phyloP scores from a whole-genome alignment of 2,113 vertebrate genomes.

The Anoplopoma fimbria region DNA sequence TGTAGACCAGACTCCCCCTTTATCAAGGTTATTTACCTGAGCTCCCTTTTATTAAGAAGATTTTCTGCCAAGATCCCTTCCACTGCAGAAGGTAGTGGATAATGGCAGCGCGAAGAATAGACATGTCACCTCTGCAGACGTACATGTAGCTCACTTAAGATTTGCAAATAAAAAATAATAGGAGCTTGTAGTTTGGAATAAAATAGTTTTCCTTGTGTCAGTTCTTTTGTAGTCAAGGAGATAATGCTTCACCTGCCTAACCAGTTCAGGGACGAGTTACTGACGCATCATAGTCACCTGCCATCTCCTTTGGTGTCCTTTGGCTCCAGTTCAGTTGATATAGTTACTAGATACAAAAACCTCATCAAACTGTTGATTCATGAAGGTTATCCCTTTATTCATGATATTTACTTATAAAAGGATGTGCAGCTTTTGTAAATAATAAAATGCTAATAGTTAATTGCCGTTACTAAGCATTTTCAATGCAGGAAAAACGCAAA shows the following conservation, averaged over 20 bases:
- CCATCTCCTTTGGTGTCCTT: slow-evolving; percentile 25
- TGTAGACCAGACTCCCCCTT: neutral
- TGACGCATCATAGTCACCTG: neutral
- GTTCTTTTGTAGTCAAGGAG: neutral
- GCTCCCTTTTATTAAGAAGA: neutral
- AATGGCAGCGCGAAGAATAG: neutral
- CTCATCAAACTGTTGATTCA: neutral
- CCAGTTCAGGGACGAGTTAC: slow-evolving; percentile 16
- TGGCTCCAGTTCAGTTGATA: slow-evolving; percentile 15
- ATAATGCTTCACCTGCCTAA: slow-evolving; percentile 1
- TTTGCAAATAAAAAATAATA: neutral
- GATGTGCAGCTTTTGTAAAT: neutral
- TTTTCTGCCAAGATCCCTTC: neutral
- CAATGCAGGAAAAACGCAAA: neutral
- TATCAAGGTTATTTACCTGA: neutral
- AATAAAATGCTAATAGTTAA: neutral
- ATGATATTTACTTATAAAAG: neutral
- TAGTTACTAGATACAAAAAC: neutral
- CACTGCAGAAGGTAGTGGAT: neutral
- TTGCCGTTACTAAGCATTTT: neutral
- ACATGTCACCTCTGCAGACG: neutral
- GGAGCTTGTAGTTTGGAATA: neutral
- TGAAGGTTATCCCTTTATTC: neutral
- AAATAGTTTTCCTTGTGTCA: neutral
- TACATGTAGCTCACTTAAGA: neutral